Evolutionary conservation across 2,113 vertebrate genomes (phyloP).

Genomic region (Condylura cristata): DNA sequence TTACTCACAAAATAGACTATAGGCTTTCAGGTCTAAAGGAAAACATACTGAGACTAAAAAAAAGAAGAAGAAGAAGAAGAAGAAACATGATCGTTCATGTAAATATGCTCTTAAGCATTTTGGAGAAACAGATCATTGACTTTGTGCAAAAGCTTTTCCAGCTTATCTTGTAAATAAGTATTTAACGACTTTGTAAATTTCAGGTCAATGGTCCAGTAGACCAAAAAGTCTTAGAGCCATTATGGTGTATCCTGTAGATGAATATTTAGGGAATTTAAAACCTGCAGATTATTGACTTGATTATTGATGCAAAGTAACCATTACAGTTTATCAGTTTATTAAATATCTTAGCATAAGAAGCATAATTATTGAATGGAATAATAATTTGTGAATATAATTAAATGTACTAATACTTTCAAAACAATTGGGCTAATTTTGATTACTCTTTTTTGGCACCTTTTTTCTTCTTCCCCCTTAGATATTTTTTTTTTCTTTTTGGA

Average conservation of each 20-base stretch:
- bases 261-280: conserved; percentile 77
- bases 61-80: too few species aligned
- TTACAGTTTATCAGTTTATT: conserved; percentile 80
- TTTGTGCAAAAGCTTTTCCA: conserved; percentile 75
- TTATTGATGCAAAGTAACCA: conserved; percentile 79
- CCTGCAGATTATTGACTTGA: conserved; percentile 80
- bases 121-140: conserved; percentile 77
- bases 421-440: conserved; percentile 54
- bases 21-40: conserved; percentile 53
- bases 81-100: conserved; percentile 73
- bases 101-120: conserved; percentile 78
- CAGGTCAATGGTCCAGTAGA: conserved; percentile 68
- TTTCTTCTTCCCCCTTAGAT: conserved; percentile 48
- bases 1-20: not conserved
- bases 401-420: conserved; percentile 35
- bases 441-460: not conserved
- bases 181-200: conserved; percentile 80
- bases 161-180: conserved; percentile 77
- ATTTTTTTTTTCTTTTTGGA: conserved; percentile 4
- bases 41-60: conserved; percentile 64
- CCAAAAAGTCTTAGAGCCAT: conserved; percentile 64
- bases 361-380: conserved; percentile 62
- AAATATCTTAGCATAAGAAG: conserved; percentile 78
- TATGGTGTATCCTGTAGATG: conserved; percentile 55
- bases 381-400: conserved; percentile 80